Conservation (phyloP, 2,113 vertebrate genomes). For the Columba janthina region DNA sequence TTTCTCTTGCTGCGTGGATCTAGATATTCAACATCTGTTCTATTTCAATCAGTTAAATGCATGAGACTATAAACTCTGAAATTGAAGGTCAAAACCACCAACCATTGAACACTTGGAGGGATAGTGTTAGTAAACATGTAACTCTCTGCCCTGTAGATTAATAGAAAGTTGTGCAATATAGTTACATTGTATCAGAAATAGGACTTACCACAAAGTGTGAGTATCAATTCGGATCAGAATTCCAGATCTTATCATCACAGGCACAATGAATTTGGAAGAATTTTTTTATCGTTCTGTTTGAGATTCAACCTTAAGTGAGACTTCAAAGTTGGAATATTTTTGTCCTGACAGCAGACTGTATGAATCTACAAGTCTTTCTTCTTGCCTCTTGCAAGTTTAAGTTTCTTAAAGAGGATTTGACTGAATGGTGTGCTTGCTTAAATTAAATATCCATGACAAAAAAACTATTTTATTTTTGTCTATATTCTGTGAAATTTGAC, state of each 20-base stretch:
- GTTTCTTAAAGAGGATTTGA: not conserved
- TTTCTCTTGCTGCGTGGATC: not conserved
- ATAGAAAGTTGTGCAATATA: not conserved
- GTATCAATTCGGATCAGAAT: not conserved
- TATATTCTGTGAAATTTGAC: not conserved
- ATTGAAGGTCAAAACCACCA: not conserved
- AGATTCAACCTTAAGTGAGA: not conserved
- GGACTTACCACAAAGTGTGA: not conserved
- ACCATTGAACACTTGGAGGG: not conserved
- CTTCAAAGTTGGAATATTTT: not conserved
- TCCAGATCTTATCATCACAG: not conserved
- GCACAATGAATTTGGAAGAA: not conserved
- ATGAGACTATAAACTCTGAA: not conserved
- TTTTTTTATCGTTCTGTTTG: not conserved
- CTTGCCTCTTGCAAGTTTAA: not conserved
- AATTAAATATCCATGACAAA: not conserved
- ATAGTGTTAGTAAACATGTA: not conserved
- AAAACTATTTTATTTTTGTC: not conserved
- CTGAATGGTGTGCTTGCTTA: not conserved
- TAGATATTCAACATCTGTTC: not conserved
- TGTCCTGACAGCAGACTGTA: not conserved
- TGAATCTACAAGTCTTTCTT: not conserved
- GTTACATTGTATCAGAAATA: not conserved
- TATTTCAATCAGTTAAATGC: not conserved
- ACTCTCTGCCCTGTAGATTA: rapidly evolving